Conservation (phyloP, 2,113 vertebrate genomes). For the Oryctolagus cuniculus region mOryCun1.1 NC_091432.1:58213001-58213500, state of each 20-base stretch:
- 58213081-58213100: neutral
- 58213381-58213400: neutral
- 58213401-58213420: neutral
- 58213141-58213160: neutral
- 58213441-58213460: slow-evolving; percentile 42
- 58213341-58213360: neutral
- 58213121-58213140: neutral
- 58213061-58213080: neutral
- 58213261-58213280: neutral
- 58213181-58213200: no score
- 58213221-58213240: no score
- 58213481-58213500: neutral
- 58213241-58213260: no score
- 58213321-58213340: neutral
- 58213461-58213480: neutral
- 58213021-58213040: neutral
- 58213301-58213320: neutral
- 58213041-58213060: neutral
- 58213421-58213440: slow-evolving; percentile 49
- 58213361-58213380: neutral
- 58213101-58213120: neutral
- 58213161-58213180: neutral
- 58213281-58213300: neutral
- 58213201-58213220: no score
- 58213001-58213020: neutral